Percentiles rank a stretch among this genome's conserved stretches.
These are phyloP conservation scores for Pelmatolapia mariae DNA, from an alignment of 2,113 vertebrate genomes.

Conservation along the genomic window DNA sequence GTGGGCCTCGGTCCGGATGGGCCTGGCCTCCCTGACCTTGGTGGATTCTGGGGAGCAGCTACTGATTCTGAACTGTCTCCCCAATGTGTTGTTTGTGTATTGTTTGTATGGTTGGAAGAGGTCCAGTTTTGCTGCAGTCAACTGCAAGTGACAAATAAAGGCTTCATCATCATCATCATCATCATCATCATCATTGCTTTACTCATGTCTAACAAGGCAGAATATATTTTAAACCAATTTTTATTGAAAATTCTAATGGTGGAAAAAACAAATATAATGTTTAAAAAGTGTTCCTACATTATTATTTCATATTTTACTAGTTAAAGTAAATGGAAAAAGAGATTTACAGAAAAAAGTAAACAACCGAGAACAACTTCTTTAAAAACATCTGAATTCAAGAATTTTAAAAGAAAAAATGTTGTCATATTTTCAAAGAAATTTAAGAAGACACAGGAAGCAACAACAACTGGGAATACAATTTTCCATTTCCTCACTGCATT, in stretches of 20 bases:
- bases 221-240: not conserved
- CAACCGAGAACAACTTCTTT: not conserved
- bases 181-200: not conserved
- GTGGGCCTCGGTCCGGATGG: no score
- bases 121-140: not conserved
- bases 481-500: not conserved
- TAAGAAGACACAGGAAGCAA: not conserved
- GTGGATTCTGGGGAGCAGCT: no score
- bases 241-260: not conserved
- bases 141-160: not conserved
- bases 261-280: not conserved
- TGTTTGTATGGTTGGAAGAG: not conserved
- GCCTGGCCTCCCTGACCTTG: no score
- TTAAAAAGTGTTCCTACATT: not conserved
- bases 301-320: not conserved
- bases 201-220: not conserved
- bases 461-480: fast-evolving
- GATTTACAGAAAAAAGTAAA: not conserved
- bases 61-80: not conserved
- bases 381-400: not conserved
- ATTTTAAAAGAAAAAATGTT: not conserved
- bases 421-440: not conserved
- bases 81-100: not conserved
- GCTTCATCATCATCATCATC: not conserved
- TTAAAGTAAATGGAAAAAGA: not conserved